Evolutionary conservation across 2,797 vertebrate genomes (phyloP).

Genomic region (Oophaga sylvatica): DNA sequence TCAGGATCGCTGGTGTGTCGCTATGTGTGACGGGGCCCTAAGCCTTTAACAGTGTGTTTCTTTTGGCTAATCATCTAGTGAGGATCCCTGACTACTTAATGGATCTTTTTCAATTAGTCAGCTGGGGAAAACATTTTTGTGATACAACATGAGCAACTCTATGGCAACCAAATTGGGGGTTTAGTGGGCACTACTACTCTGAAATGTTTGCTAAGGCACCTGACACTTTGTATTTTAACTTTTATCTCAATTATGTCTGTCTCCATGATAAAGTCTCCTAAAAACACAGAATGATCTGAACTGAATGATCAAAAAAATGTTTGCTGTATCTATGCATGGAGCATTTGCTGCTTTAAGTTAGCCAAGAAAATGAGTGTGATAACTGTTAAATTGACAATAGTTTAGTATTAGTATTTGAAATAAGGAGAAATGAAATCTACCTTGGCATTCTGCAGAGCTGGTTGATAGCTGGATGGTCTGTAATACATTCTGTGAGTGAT

Average conservation of each 20-base stretch:
- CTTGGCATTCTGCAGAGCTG: conserved; percentile 90
- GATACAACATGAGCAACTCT: too few species aligned
- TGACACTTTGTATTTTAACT: too few species aligned
- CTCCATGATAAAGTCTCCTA: neutral
- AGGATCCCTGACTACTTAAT: too few species aligned
- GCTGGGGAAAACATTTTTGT: too few species aligned
- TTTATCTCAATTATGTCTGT: neutral
- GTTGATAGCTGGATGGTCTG: conserved; percentile 93
- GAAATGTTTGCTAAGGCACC: too few species aligned
- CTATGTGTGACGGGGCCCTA: too few species aligned
- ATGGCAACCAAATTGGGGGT: too few species aligned
- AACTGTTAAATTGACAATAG: neutral
- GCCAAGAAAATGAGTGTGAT: neutral
- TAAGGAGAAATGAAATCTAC: conserved; percentile 67
- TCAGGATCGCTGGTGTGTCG: too few species aligned
- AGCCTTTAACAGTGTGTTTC: too few species aligned
- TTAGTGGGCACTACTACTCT: too few species aligned
- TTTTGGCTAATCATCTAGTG: too few species aligned
- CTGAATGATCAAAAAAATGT: neutral
- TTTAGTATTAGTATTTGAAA: neutral
- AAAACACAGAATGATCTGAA: neutral
- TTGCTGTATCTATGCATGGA: neutral
- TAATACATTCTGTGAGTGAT: conserved; percentile 88
- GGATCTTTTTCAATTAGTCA: too few species aligned
- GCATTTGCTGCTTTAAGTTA: neutral